Evolutionary conservation across 1,140 invertebrate species (phyloP), one percentile per base, ranked within the genome.

Genomic region (Acromyrmex charruanus): DNA sequence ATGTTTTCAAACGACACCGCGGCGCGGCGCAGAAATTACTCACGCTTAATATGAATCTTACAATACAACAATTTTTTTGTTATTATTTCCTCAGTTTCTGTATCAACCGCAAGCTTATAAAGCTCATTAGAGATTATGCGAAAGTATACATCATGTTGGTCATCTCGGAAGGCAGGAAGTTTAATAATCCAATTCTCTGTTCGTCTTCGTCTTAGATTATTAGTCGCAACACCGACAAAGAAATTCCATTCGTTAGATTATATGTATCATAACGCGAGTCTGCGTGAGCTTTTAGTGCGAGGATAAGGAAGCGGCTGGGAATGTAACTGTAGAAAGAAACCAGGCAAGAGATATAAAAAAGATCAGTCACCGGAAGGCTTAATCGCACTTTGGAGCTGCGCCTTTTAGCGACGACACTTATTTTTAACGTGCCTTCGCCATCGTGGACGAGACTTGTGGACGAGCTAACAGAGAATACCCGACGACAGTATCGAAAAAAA

Each of bases 211-310:
- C 58, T 14, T 12, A 51, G 55, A 55, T 79, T 77, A 63, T 51
- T 86, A 61, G 51, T 65, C 77, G 74, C 61, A 10, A 44, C 66
- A 82, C 91, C 92, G 93, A 94, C 93, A 93, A 93, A 93, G 93
- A 93, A 93, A 94, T 94, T 94, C 92, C 93, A 92, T 74, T 25
- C 88, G 87, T 89, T 91, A 91, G 93, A 93, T 94, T 93, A 93
- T 92, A 89, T 92, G 25, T 82, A 82, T 82, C 87, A 88, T 82
- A 85, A 74, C 88, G 80, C 71, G 87, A 65, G 59, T 72, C 88
- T 68, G 87, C 80, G 72, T 87, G 85, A 91, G 90, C 92, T 92
- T 93, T 93, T 91, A 93, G 80, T 63, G 31, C 87, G 87, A 77
- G 91, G 91, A 93, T 93, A 93, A 93, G 88, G 87, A 87, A 88